Evolutionary conservation across 2,888 invertebrate species (phyloP).

Genomic region (Clunio marinus): DNA sequence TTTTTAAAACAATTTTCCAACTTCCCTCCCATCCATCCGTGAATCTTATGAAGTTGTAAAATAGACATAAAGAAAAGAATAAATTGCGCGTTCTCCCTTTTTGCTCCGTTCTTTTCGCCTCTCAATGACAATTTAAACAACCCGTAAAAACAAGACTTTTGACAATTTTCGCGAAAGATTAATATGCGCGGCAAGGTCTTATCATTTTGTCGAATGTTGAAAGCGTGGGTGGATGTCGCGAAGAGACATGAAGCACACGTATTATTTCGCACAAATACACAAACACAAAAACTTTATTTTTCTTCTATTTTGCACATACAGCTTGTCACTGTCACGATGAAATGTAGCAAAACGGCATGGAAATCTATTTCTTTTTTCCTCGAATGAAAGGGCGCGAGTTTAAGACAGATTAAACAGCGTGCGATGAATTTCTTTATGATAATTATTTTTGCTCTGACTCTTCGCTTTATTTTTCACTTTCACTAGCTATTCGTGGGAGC

Average conservation of each 20-base stretch:
- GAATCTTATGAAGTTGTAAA: neutral
- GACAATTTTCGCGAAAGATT: constrained; percentile 19
- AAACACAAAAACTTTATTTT: too few species aligned
- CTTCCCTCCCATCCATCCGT: too few species aligned
- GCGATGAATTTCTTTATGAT: constrained; percentile 28
- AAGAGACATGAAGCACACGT: neutral
- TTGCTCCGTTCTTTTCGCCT: neutral
- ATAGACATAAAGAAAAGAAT: neutral
- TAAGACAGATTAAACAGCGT: constrained; percentile 14
- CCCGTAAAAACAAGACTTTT: constrained; percentile 18
- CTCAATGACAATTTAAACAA: constrained; percentile 34
- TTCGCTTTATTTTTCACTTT: neutral
- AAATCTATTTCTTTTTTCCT: neutral
- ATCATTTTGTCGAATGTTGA: constrained; percentile 18
- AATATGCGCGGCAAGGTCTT: constrained; percentile 30
- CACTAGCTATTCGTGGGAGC: neutral
- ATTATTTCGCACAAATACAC: too few species aligned
- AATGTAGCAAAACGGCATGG: neutral
- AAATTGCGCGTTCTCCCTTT: neutral
- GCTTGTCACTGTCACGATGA: neutral
- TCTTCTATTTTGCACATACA: too few species aligned
- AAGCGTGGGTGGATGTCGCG: constrained; percentile 8
- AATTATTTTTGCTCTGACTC: constrained; percentile 17
- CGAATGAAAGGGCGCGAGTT: neutral
- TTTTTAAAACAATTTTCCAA: too few species aligned